Evolutionary conservation across 2,113 vertebrate species (phyloP), one percentile per base, ranked within the genome.

Genomic region (Cheirogaleus medius): DNA sequence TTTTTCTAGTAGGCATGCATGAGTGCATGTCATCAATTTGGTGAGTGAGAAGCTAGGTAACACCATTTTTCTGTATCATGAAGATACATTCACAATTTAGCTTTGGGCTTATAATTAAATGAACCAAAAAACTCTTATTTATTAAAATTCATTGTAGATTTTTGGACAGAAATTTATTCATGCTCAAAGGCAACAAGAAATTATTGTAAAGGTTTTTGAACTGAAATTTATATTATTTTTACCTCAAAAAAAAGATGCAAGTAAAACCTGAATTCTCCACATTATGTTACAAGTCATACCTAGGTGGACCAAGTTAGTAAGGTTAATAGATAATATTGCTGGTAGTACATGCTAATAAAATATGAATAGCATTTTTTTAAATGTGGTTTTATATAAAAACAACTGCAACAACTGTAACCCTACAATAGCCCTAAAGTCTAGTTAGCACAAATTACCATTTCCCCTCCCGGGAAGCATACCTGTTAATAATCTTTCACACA

Each of bases 41-140:
- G 60, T 91, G 90, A 98, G 29, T 89, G 74, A 97, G 49, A 83
- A 86, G 42, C 83, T 44, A 97, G 39, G 93, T 87, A 96, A 78
- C 8, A 89, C 10, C 54, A 92, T 92, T 95, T 97, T 92, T 96
- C 92, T 93, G 13, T 92, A 93, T 96, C 78, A 83, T 42, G 42
- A 92, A 97, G 87, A 90, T 87, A 93, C 58, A 95, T 74, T 85
- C 18, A 83, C 60, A 83, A 66, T 21, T 96, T 95, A 93, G 92
- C 90, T 96, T 97, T 92, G 64, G 92, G 90, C 92, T 96, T 80
- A 63, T 69, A 93, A 86, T 95, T 91, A 97, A 97, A 97, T 97
- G 96, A 94, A 89, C 83, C 78, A 91, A 73, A 95, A 97, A 96
- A 83, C 39, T 66, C 34, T 94, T 60, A 97, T 93, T 93, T 91